A percentile compares a stretch with the other conserved stretches of the same genome.
These are phyloP conservation scores for Sebastes iracundus DNA, from an alignment of 2,797 vertebrate species.

Conservation along the genomic window DNA sequence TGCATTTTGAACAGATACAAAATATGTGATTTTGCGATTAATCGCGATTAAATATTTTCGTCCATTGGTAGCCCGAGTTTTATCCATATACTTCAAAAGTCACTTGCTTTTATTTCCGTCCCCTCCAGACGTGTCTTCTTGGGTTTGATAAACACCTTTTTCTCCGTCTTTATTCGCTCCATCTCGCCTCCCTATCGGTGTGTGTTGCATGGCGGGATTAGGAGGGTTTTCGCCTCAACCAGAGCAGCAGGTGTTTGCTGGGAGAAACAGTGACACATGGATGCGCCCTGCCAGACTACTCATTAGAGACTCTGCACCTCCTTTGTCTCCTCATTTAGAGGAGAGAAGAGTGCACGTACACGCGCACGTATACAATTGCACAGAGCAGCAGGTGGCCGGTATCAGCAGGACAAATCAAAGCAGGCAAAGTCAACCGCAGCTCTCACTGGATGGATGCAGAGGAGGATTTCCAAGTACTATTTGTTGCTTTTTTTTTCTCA, in stretches of 20 bases:
- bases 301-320: constrained; percentile 60
- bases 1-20: too few relatives aligned
- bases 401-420: constrained; percentile 53
- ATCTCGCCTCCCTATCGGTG: not conserved
- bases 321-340: constrained; percentile 65
- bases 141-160: constrained; percentile 26
- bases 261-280: constrained; percentile 61
- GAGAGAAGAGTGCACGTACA: not conserved
- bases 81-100: not conserved
- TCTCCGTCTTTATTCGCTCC: not conserved
- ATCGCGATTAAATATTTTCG: fast-evolving
- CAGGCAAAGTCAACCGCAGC: constrained; percentile 37
- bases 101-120: not conserved
- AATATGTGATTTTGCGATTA: too few relatives aligned
- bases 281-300: constrained; percentile 63
- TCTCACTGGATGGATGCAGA: constrained; percentile 10
- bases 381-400: constrained; percentile 58
- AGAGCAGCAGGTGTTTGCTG: constrained; percentile 68
- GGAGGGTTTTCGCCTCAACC: constrained; percentile 25
- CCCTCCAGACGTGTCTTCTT: constrained; percentile 23
- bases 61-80: too few relatives aligned
- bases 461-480: not conserved
- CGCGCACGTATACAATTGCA: not conserved
- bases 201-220: constrained; percentile 28
- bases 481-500: not conserved